Base-by-base conservation (phyloP, 2,888 invertebrate genomes). In the Panopea generosa region DNA sequence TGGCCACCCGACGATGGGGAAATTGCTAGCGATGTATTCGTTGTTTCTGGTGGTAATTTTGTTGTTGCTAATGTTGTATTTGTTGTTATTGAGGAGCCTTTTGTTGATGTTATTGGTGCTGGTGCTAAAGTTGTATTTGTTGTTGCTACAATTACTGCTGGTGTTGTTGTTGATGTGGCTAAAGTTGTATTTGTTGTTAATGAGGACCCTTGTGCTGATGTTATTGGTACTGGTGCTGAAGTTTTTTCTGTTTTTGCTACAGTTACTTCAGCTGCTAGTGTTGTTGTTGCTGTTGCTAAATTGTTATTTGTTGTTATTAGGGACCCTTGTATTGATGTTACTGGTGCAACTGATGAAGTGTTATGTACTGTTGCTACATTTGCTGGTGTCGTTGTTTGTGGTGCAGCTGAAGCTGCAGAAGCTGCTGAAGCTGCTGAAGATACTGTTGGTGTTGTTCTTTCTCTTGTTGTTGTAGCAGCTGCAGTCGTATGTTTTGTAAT, bases 281-380 rank as follows among this genome's bases (percentile, higher is more conserved):
- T 11, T 52, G 62, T 20, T 52, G 52, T 20, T 52, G 62, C 9
- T 16, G 40, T 16, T 40, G 40, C 40, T 18, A 38, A 4, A n/a
- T 33, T 55, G 18, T 9, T 57, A 24, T 0, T 26, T 20, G 22
- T 67, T 50, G 38, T 3, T 14, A 9, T 26, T 22, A 22, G n/a
- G 24, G 20, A 22, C 20, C n/a, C 27, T 50, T 38, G 3, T 9
- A 16, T 20, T 22, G n/a, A 9, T 24, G 33, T 33, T 43, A 26
- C 7, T 27, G 20, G 14, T 16, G 1, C 6, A n/a, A n/a, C n/a
- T n/a, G n/a, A 18, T 18, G 50, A 16, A 0, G 9, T 1, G 26
- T 0, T 2, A 14, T 6, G 0, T 6, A 4, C 14, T 26, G n/a
- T n/a, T n/a, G n/a, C n/a, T n/a, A n/a, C n/a, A n/a, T 20, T 18